Percentiles rank a stretch among this genome's conserved stretches.
Conservation (phyloP, 1,140 invertebrate species). For the Sycobia sp. region DNA sequence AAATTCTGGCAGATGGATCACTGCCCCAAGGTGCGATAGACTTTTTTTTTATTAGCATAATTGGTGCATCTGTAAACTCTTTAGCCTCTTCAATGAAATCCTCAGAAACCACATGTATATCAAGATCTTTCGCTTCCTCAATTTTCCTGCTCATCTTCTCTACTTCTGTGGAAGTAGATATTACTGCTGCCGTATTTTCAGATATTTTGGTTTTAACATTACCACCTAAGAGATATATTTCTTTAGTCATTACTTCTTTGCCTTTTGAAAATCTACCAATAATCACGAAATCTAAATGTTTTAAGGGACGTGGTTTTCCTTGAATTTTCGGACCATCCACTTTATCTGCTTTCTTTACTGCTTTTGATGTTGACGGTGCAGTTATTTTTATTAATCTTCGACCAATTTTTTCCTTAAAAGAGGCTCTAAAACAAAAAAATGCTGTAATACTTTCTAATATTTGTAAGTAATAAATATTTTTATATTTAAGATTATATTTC, state of each 20-base stretch:
- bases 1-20: slow-evolving; percentile 68
- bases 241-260: slow-evolving; percentile 71
- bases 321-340: slow-evolving; percentile 67
- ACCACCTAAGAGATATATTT: slow-evolving; percentile 78
- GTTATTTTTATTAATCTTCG: slow-evolving; percentile 68
- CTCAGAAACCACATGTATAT: slow-evolving; percentile 80
- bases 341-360: slow-evolving; percentile 66
- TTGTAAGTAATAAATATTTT: not conserved
- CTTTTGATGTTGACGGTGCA: slow-evolving; percentile 57
- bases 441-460: not conserved
- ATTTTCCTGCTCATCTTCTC: slow-evolving; percentile 73
- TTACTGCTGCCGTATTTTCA: slow-evolving; percentile 73
- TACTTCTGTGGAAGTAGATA: slow-evolving; percentile 74
- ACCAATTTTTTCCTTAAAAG: slow-evolving; percentile 71
- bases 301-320: slow-evolving; percentile 69
- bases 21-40: slow-evolving; percentile 82
- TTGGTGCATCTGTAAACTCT: slow-evolving; percentile 62
- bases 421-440: slow-evolving; percentile 27
- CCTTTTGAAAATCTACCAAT: slow-evolving; percentile 66
- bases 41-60: slow-evolving; percentile 72
- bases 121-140: slow-evolving; percentile 68
- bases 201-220: slow-evolving; percentile 71
- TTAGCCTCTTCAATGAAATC: slow-evolving; percentile 77
- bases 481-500: not conserved
- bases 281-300: slow-evolving; percentile 81